A percentile compares a stretch with the other conserved stretches of the same genome.
Evolutionary conservation across 2,888 invertebrate species (phyloP).

Genomic region (Apoda limacodes): DNA sequence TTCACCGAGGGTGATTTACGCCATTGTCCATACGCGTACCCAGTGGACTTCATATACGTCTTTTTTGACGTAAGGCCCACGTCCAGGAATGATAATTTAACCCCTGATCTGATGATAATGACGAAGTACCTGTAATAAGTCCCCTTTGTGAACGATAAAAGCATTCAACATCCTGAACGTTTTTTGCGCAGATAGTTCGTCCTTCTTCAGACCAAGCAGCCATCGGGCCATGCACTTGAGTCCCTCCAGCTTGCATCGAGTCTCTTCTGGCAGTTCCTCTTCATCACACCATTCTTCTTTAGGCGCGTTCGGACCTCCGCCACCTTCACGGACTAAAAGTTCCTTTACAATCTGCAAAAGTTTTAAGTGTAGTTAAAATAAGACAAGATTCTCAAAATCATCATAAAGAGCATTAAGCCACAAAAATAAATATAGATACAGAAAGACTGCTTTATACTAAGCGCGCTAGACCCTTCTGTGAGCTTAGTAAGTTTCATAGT

Average conservation of each 20-base stretch:
- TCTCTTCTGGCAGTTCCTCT: constrained; percentile 89
- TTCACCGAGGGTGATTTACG: too few species aligned
- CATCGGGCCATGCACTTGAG: constrained; percentile 97
- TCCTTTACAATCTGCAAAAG: constrained; percentile 88
- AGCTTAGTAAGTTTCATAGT: too few species aligned
- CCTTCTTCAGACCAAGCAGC: constrained; percentile 91
- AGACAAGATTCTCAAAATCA: not conserved
- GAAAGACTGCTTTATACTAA: constrained; percentile 1
- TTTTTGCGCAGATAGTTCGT: constrained; percentile 89
- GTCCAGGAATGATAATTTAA: too few species aligned
- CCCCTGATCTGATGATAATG: too few species aligned
- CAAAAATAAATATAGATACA: not conserved
- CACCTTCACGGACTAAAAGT: constrained; percentile 85
- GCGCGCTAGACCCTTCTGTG: too few species aligned
- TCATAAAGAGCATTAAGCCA: not conserved
- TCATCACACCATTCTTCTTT: constrained; percentile 85
- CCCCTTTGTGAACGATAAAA: constrained; percentile 93
- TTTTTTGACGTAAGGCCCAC: too few species aligned
- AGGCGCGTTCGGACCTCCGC: constrained; percentile 63
- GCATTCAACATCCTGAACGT: constrained; percentile 95
- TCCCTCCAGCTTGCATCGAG: constrained; percentile 92
- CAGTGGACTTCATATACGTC: too few species aligned
- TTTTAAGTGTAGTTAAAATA: not conserved
- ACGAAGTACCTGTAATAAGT: constrained; percentile 79
- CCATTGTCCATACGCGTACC: too few species aligned